phyloP scores from a whole-genome alignment of 2,113 vertebrate genomes.

The Podarcis muralis region DNA sequence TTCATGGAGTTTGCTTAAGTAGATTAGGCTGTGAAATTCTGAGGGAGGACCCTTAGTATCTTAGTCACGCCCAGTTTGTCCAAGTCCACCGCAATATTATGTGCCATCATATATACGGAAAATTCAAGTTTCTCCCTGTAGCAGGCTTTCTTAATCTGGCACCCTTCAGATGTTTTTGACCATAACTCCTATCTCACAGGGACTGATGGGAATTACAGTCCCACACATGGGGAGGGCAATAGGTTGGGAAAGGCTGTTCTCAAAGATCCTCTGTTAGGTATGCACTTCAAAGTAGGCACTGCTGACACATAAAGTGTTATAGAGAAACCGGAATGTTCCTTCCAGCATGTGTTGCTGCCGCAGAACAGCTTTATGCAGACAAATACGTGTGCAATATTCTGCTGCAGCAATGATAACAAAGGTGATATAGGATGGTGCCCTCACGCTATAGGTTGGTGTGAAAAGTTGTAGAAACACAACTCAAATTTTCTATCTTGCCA shows the following conservation, averaged over 20 bases:
- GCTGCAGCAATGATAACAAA: not conserved
- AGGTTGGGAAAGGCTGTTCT: too few relatives aligned
- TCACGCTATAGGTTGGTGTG: not conserved
- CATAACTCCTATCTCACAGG: too few relatives aligned
- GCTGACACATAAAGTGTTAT: not conserved
- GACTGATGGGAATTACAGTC: too few relatives aligned
- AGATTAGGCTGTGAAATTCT: not conserved
- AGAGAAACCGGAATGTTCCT: not conserved
- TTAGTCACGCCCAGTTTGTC: not conserved
- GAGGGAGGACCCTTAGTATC: not conserved
- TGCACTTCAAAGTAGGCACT: not conserved
- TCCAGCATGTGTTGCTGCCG: not conserved
- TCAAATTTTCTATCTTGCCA: not conserved
- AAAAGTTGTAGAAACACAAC: not conserved
- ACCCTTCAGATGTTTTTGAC: too few relatives aligned
- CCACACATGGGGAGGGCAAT: too few relatives aligned
- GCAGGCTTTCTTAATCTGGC: too few relatives aligned
- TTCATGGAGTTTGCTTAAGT: not conserved
- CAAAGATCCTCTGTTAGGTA: not conserved
- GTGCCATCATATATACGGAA: not conserved
- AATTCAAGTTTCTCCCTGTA: not conserved
- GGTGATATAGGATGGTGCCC: not conserved
- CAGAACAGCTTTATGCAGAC: not conserved
- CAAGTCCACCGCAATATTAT: too few relatives aligned
- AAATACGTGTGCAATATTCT: not conserved